Conservation (phyloP, 2,797 vertebrate species). For the Cirrhinus mrigala region DNA sequence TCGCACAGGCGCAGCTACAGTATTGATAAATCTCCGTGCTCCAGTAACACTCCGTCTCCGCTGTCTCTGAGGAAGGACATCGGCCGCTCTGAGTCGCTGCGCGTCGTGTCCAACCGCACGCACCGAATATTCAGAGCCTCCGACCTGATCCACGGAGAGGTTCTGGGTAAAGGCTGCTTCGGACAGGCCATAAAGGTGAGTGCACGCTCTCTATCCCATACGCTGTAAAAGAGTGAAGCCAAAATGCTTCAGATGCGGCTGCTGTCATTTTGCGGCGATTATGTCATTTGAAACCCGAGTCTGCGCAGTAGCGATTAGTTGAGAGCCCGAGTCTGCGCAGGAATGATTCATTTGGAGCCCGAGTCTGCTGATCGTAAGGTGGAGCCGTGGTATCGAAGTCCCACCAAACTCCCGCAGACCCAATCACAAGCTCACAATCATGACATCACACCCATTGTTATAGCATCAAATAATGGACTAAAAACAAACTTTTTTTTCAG, state of each 20-base stretch:
- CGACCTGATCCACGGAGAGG: constrained; percentile 96
- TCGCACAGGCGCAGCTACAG: constrained; percentile 89
- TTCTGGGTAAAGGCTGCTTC: constrained; percentile 95
- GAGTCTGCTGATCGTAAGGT: too few species aligned
- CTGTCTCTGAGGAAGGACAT: constrained; percentile 90
- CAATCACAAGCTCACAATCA: too few species aligned
- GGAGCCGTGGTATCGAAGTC: too few species aligned
- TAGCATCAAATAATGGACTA: too few species aligned
- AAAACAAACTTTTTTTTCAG: too few species aligned
- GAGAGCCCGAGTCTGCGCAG: too few species aligned
- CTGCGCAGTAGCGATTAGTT: too few species aligned
- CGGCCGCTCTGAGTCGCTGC: constrained; percentile 92
- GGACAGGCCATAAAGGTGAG: constrained; percentile 97
- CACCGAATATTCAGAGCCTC: constrained; percentile 97
- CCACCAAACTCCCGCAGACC: too few species aligned
- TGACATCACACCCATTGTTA: too few species aligned
- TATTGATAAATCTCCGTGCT: constrained; percentile 91
- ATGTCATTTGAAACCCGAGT: too few species aligned
- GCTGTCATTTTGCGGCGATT: too few species aligned
- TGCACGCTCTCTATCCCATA: neutral
- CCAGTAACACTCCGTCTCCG: constrained; percentile 84
- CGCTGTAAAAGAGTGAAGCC: neutral
- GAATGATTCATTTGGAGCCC: too few species aligned
- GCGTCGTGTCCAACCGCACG: constrained; percentile 82
- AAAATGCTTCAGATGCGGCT: neutral